Percentiles rank a stretch among this genome's conserved stretches.
These are phyloP conservation scores for Setipinna tenuifilis DNA, from an alignment of 2,797 vertebrate genomes.

Conservation along the genomic window DNA sequence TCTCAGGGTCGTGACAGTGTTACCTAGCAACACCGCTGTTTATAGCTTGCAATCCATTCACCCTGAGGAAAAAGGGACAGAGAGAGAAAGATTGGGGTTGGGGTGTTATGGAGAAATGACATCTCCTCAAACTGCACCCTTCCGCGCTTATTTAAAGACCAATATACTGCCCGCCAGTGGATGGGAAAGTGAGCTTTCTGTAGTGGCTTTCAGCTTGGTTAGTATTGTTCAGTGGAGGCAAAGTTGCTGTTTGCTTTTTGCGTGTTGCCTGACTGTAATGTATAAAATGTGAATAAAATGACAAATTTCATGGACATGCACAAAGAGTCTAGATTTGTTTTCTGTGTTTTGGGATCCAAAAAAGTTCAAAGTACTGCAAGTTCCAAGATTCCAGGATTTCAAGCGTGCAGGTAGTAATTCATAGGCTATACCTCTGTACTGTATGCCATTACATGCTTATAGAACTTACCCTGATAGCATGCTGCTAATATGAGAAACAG, in stretches of 20 bases:
- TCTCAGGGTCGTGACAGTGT: background rate
- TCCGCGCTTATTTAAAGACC: background rate
- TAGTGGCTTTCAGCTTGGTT: conserved; percentile 7
- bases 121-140: background rate
- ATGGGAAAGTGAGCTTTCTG: background rate
- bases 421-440: background rate
- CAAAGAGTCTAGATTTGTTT: conserved; percentile 15
- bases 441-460: background rate
- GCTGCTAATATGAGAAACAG: background rate
- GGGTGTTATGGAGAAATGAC: background rate
- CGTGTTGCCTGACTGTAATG: conserved; percentile 60
- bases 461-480: background rate
- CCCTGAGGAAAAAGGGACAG: too few relatives aligned
- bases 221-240: conserved; percentile 16
- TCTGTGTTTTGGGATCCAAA: conserved; percentile 7
- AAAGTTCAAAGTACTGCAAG: background rate
- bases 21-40: conserved; percentile 24
- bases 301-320: conserved; percentile 55
- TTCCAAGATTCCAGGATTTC: too few relatives aligned
- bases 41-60: conserved; percentile 10
- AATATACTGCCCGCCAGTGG: background rate
- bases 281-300: conserved; percentile 78
- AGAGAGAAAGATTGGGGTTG: background rate
- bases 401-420: background rate
- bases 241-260: conserved; percentile 36